A percentile compares a stretch with the other conserved stretches of the same genome.
Conservation (phyloP, 2,888 invertebrate species). For the Patella pellucida region DNA sequence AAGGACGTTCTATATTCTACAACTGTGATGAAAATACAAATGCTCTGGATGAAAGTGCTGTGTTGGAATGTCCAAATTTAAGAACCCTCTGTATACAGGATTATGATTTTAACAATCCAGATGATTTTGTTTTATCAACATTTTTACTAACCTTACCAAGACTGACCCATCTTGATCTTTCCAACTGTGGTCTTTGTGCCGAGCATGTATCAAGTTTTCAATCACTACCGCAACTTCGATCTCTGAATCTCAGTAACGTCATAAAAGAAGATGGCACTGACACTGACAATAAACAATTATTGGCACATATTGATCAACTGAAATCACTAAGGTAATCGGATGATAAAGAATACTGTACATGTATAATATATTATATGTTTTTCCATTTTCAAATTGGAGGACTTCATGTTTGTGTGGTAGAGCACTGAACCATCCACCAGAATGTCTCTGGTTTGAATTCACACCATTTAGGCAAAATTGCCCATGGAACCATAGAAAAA, state of each 20-base stretch:
- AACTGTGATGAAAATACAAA: conserved; percentile 17
- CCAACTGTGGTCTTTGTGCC: conserved; percentile 74
- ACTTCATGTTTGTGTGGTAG: no score
- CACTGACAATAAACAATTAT: conserved; percentile 40
- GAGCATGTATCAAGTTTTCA: conserved; percentile 77
- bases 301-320: conserved; percentile 72
- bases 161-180: conserved; percentile 81
- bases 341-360: no score
- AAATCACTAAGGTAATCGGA: conserved; percentile 73
- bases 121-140: conserved; percentile 16
- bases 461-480: no score
- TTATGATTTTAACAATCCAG: background rate
- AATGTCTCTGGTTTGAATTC: no score
- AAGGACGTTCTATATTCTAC: conserved; percentile 61
- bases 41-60: conserved; percentile 17
- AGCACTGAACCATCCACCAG: no score
- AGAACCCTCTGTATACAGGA: conserved; percentile 17
- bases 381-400: no score
- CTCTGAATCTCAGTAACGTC: conserved; percentile 86
- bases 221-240: conserved; percentile 79
- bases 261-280: conserved; percentile 75
- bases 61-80: conserved; percentile 38
- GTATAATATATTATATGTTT: no score
- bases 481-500: no score
- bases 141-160: conserved; percentile 30